Conservation (phyloP, 2,888 invertebrate genomes). For the Thelaira solivaga region DNA sequence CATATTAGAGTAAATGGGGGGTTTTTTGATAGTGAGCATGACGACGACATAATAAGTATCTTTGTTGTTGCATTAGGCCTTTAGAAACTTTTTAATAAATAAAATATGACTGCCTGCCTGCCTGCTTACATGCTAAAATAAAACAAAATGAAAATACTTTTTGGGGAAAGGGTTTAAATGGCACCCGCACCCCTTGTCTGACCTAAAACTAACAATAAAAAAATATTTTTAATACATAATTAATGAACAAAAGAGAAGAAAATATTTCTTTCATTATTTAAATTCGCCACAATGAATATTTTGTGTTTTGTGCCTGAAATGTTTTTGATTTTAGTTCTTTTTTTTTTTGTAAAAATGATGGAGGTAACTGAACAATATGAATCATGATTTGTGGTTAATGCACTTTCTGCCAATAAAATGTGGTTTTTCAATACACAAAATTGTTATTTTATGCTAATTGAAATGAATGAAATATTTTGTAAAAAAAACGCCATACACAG, state of each 20-base stretch:
- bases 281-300: slow-evolving; percentile 23
- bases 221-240: slow-evolving; percentile 8
- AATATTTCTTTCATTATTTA: slow-evolving; percentile 17
- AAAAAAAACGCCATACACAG: no score
- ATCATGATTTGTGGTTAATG: slow-evolving; percentile 56
- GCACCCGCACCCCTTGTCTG: not conserved
- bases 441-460: slow-evolving; percentile 4
- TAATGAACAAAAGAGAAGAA: no score
- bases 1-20: no score
- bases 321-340: not conserved
- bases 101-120: no score
- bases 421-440: slow-evolving; percentile 13
- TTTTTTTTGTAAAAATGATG: not conserved
- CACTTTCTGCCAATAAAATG: slow-evolving; percentile 51
- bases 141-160: not conserved
- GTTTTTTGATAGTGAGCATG: no score
- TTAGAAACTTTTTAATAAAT: not conserved
- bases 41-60: not conserved
- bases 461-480: not conserved
- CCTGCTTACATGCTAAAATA: not conserved
- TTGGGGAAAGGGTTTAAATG: not conserved
- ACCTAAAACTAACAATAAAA: slow-evolving; percentile 5
- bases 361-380: slow-evolving; percentile 45
- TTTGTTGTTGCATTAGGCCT: not conserved
- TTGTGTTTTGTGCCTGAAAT: slow-evolving; percentile 3